These are phyloP conservation scores for Dipodomys stephensi DNA, from an alignment of 2,113 vertebrate species.

Conservation along the genomic window DNA sequence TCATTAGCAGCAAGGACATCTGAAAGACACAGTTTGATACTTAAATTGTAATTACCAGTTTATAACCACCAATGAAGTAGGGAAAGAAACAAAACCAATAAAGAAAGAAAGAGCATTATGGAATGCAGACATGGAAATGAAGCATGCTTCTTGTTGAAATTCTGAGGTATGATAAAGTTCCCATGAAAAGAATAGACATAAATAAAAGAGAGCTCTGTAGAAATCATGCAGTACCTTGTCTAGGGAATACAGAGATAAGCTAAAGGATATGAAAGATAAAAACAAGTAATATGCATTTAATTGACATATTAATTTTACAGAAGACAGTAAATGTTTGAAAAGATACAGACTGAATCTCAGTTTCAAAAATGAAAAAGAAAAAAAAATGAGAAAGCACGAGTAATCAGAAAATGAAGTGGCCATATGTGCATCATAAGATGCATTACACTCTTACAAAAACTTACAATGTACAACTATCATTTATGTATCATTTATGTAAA, in stretches of 20 bases:
- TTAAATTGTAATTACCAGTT: background rate
- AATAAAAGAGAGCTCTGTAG: background rate
- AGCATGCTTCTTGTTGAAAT: background rate
- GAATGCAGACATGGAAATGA: background rate
- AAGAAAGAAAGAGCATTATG: background rate
- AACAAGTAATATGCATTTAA: background rate
- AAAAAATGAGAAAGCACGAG: background rate
- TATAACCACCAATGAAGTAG: background rate
- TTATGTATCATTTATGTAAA: background rate
- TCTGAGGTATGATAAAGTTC: conserved; percentile 12
- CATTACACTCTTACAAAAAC: background rate
- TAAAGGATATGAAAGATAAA: background rate
- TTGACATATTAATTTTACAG: background rate
- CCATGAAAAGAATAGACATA: background rate
- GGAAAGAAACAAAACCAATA: background rate
- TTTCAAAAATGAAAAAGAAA: conserved; percentile 36
- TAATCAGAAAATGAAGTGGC: background rate
- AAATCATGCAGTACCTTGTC: background rate
- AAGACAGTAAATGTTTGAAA: conserved; percentile 13
- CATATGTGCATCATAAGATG: background rate
- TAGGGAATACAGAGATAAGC: background rate
- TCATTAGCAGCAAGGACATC: background rate
- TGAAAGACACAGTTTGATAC: background rate
- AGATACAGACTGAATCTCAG: background rate
- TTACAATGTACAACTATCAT: background rate